phyloP scores from a whole-genome alignment of 37 sponge, comb jelly and placozoan species.

The Beroe ovata region DNA sequence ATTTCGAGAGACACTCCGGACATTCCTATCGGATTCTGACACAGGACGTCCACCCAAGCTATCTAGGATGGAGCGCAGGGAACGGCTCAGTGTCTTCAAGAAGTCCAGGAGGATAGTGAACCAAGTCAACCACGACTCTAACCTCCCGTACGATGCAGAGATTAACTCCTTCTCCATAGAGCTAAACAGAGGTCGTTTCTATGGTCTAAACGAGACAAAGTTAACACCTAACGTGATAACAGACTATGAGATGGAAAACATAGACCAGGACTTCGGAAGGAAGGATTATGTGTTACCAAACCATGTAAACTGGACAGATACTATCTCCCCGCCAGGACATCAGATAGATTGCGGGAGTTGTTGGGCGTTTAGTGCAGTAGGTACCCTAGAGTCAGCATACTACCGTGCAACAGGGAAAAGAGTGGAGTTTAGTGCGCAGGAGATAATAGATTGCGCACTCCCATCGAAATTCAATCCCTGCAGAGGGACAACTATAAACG shows the following conservation, averaged over 20 bases:
- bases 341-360: slow-evolving; percentile 7
- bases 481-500: not conserved
- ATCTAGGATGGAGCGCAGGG: not conserved
- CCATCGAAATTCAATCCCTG: not conserved
- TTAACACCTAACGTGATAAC: not conserved
- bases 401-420: not conserved
- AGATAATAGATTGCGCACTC: not conserved
- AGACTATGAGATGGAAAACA: not conserved
- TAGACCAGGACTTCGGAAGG: not conserved
- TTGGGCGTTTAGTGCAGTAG: not conserved
- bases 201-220: not conserved
- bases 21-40: not conserved
- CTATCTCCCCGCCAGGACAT: not conserved
- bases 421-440: not conserved
- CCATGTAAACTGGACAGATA: not conserved
- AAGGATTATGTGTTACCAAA: not conserved
- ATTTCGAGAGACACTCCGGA: not conserved
- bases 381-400: slow-evolving; percentile 11
- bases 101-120: not conserved
- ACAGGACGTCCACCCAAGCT: not conserved
- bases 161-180: slow-evolving; percentile 23
- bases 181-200: not conserved
- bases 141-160: not conserved
- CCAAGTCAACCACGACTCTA: slow-evolving; percentile 11
- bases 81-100: slow-evolving; percentile 4